Conservation (phyloP, 2,113 vertebrate genomes). For the Amphiprion ocellaris region DNA sequence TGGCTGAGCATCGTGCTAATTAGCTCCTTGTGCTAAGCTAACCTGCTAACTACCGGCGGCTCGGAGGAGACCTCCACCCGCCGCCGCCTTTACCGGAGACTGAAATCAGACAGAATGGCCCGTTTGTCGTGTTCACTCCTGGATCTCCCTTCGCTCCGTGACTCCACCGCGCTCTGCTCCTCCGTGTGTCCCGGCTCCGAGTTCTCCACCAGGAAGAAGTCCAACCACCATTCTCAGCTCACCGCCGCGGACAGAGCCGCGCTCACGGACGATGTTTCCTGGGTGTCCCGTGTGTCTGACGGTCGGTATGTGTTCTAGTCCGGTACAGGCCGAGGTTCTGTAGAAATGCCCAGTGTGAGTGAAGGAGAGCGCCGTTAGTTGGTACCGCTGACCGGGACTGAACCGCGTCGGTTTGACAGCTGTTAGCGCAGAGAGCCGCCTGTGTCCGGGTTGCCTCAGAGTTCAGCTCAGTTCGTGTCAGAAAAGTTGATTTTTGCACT, state of each 20-base stretch:
- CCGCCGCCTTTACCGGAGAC: background rate
- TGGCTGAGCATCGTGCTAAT: background rate
- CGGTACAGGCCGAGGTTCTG: conserved; percentile 12
- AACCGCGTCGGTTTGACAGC: conserved; percentile 18
- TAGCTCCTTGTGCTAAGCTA: conserved; percentile 47
- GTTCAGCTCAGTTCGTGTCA: background rate
- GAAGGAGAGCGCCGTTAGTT: background rate
- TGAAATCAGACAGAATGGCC: conserved; percentile 64
- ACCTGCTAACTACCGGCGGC: background rate
- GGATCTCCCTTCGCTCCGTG: conserved; percentile 4
- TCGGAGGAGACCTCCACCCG: background rate
- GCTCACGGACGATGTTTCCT: conserved; percentile 51
- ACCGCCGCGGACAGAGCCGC: conserved; percentile 16
- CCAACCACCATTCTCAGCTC: conserved; percentile 39
- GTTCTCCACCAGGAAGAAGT: conserved; percentile 64
- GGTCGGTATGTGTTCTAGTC: background rate
- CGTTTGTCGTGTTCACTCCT: conserved; percentile 11
- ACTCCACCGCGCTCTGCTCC: background rate
- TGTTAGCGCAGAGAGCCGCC: conserved; percentile 27
- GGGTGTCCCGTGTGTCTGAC: background rate
- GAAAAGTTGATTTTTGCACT: background rate
- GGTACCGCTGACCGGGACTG: background rate
- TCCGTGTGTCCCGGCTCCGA: conserved; percentile 3
- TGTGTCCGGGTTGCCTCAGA: background rate
- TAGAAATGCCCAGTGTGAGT: background rate